Conservation (phyloP, 2,888 invertebrate species). For the Cyclophora albipunctata region DNA sequence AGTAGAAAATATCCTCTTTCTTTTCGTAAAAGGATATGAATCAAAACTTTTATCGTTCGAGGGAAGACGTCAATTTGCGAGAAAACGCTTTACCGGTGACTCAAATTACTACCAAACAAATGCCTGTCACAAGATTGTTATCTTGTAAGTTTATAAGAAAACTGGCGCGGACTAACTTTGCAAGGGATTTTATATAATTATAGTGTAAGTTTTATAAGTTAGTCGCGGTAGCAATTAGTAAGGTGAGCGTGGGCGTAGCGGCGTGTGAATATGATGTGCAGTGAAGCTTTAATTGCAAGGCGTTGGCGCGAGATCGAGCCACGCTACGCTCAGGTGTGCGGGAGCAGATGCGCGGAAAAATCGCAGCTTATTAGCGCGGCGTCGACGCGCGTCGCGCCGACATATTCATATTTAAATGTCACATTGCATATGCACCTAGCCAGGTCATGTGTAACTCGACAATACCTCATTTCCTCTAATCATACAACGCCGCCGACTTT, state of each 20-base stretch:
- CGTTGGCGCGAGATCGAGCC: constrained; percentile 12
- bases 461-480: too few species aligned
- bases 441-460: constrained; percentile 38
- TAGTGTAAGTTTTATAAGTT: constrained; percentile 10
- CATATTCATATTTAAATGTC: constrained; percentile 72
- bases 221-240: constrained; percentile 4
- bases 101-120: constrained; percentile 62
- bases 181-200: constrained; percentile 19
- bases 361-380: constrained; percentile 61
- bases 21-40: constrained; percentile 38
- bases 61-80: constrained; percentile 60
- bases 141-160: constrained; percentile 47
- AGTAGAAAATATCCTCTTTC: constrained; percentile 14
- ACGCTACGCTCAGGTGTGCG: constrained; percentile 2
- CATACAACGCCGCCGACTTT: too few species aligned
- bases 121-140: constrained; percentile 53
- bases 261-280: constrained; percentile 21
- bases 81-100: constrained; percentile 43
- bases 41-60: constrained; percentile 55
- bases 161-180: constrained; percentile 35
- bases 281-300: constrained; percentile 30
- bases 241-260: constrained; percentile 5
- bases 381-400: constrained; percentile 38
- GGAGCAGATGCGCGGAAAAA: constrained; percentile 64
- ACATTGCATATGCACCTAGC: constrained; percentile 41